Evolutionary conservation across 2,797 vertebrate genomes (phyloP).

Genomic region (Intellagama lesueurii): DNA sequence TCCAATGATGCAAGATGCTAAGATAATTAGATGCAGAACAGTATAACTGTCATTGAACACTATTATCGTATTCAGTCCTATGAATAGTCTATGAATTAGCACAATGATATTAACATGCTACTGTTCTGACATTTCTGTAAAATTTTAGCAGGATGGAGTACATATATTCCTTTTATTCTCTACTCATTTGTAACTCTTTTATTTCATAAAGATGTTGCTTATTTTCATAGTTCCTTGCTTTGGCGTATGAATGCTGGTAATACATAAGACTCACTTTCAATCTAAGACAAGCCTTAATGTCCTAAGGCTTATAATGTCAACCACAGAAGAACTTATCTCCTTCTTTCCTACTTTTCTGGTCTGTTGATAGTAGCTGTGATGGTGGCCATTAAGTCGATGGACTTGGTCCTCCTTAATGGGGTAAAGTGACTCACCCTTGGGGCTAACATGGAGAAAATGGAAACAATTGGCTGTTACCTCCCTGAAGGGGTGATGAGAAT

Average conservation of each 20-base stretch:
- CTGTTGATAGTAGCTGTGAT: neutral
- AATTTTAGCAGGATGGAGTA: neutral
- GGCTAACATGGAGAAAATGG: too few species aligned
- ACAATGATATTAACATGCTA: constrained; percentile 4
- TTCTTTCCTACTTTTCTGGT: neutral
- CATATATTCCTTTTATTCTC: neutral
- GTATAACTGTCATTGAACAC: neutral
- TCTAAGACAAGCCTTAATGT: neutral
- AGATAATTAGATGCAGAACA: neutral
- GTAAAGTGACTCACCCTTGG: too few species aligned
- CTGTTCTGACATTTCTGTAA: neutral
- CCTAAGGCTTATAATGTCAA: neutral
- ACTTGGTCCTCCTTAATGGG: too few species aligned
- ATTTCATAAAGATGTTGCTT: neutral
- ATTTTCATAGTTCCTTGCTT: neutral
- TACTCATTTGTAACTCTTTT: neutral
- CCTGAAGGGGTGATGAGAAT: too few species aligned
- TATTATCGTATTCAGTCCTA: neutral
- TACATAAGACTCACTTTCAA: neutral
- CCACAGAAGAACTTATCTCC: neutral
- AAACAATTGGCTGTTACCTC: too few species aligned
- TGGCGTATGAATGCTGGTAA: neutral
- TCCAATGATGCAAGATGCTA: neutral
- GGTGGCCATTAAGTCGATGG: neutral
- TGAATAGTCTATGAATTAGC: neutral